Evolutionary conservation across 1,140 invertebrate species (phyloP).

Genomic region (Marisa cornuarietis): DNA sequence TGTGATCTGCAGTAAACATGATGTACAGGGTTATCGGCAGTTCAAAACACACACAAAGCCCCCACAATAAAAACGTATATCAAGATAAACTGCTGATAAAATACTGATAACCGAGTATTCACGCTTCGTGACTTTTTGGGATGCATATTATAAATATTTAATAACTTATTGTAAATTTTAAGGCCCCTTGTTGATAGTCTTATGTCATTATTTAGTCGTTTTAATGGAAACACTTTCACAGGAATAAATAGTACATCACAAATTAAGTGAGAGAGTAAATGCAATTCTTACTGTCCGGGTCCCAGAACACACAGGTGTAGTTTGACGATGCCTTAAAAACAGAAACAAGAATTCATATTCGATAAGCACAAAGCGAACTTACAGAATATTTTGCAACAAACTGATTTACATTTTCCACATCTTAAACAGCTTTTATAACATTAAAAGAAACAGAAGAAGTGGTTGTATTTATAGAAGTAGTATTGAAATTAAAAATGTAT

Average conservation of each 20-base stretch:
- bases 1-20: constrained; percentile 44
- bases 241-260: too few species aligned
- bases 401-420: too few species aligned
- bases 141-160: too few species aligned
- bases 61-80: background rate
- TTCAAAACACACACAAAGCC: too few species aligned
- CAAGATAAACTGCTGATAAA: background rate
- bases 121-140: too few species aligned
- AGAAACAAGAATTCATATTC: background rate
- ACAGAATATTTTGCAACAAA: too few species aligned
- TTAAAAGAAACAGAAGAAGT: too few species aligned
- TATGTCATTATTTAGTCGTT: background rate
- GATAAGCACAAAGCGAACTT: background rate
- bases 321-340: constrained; percentile 36
- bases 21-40: background rate
- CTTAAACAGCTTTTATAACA: too few species aligned
- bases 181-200: too few species aligned
- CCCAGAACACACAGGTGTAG: constrained; percentile 68
- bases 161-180: background rate
- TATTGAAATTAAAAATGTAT: too few species aligned
- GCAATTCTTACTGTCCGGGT: constrained; percentile 60
- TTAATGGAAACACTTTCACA: background rate
- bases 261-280: background rate
- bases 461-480: too few species aligned
- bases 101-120: too few species aligned